Base-by-base conservation (phyloP, 2,113 vertebrate species). In the Scomber colias region DNA sequence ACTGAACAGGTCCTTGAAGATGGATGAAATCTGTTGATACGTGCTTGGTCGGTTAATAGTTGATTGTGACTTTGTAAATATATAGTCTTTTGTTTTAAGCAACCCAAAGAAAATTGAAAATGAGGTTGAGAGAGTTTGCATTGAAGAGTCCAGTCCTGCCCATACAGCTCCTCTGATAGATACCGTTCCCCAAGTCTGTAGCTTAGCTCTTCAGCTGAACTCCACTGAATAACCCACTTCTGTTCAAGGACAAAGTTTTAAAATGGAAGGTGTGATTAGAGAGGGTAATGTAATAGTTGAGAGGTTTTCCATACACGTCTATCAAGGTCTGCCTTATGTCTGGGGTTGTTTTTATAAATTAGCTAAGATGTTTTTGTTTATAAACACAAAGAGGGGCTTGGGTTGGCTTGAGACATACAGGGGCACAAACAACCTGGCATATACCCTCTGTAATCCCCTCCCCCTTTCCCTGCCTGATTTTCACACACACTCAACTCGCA, bases 211-310 rank as follows among this genome's bases (percentile, higher is more conserved):
- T 67, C 17, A 65, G 49, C 49, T 66, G 49, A 92, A 87, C 78
- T 87, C 62, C 16, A 35, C 53, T 54, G 49, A 88, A 90, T 69
- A 90, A 85, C 84, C 85, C 68, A 82, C 90, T 94, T 91, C 79
- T 75, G 66, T 93, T 93, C 77, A 77, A 80, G 86, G 78, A 91
- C 76, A 86, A 89, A 85, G 78, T 75, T 66, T 83, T 83, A 66
- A 83, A 90, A 87, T 11, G 31, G 35, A 45, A 65, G 17, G 59
- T 66, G 73, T 83, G 56, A 50, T 11, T 45, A 61, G 60, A 17
- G 53, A 71, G 11, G 35, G 45, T 62, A 73, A 84, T 89, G 31
- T 84, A 73, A 72, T 83, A 80, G 65, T 81, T 75, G 69, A 70
- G 56, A 81, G 62, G 57, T 70, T 84, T 88, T 83, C 16, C 17